Evolutionary conservation across 2,888 invertebrate species (phyloP).

Genomic region (Melangyna quadrimaculata): DNA sequence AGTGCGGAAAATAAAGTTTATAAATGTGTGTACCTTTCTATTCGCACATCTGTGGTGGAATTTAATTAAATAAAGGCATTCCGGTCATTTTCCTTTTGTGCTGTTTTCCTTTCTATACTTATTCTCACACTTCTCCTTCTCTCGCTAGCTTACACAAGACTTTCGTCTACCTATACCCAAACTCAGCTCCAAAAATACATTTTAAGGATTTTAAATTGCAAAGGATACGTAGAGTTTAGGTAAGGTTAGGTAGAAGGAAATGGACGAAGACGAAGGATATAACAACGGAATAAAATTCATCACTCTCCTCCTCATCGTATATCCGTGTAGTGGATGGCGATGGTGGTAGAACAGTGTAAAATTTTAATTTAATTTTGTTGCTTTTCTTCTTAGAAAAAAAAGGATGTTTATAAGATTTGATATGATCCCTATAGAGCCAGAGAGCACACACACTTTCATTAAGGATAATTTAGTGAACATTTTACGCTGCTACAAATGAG

Average conservation of each 20-base stretch:
- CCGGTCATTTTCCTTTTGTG: constrained; percentile 69
- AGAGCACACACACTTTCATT: constrained; percentile 25
- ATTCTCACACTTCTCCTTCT: not conserved
- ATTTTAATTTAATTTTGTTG: constrained; percentile 67
- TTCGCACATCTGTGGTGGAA: constrained; percentile 71
- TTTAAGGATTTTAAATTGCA: constrained; percentile 65
- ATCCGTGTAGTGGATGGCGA: not conserved
- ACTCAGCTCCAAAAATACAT: constrained; percentile 11
- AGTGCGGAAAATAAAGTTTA: constrained; percentile 29
- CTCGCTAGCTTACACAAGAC: not conserved
- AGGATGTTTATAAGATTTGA: constrained; percentile 16
- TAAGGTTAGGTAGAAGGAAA: not conserved
- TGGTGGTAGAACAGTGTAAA: constrained; percentile 47
- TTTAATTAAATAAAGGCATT: constrained; percentile 72
- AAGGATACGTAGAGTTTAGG: constrained; percentile 25
- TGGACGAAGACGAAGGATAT: constrained; percentile 51
- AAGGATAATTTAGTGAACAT: constrained; percentile 49
- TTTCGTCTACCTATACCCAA: not conserved
- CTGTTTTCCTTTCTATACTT: constrained; percentile 20
- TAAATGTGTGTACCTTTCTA: constrained; percentile 36
- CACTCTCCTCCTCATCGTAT: constrained; percentile 18
- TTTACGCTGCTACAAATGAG: constrained; percentile 44
- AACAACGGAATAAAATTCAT: constrained; percentile 66
- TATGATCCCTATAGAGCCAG: constrained; percentile 29
- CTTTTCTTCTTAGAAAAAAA: constrained; percentile 8